Evolutionary conservation across 2,113 vertebrate genomes (phyloP).

Genomic region (Thymallus thymallus): DNA sequence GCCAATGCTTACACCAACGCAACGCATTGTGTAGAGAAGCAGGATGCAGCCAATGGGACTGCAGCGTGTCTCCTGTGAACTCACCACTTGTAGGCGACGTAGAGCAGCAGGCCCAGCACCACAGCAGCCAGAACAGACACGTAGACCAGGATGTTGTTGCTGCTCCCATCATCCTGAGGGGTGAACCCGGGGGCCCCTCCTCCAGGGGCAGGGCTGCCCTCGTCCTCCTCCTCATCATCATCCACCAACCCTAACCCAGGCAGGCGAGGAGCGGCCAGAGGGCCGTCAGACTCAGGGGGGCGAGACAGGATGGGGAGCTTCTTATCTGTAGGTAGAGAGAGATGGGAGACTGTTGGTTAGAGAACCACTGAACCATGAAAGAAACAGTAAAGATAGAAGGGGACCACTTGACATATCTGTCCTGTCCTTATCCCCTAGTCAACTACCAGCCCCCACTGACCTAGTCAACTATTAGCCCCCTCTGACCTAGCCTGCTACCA

Average conservation of each 20-base stretch:
- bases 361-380: no score
- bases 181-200: conserved; percentile 51
- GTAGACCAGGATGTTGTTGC: conserved; percentile 82
- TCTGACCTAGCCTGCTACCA: no score
- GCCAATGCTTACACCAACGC: no score
- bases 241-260: conserved; percentile 14
- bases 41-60: neutral
- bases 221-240: conserved; percentile 11
- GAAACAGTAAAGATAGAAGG: no score
- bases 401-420: no score
- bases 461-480: no score
- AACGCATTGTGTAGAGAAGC: no score
- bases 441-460: no score
- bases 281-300: conserved; percentile 48
- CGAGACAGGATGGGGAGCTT: conserved; percentile 71
- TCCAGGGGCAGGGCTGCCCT: conserved; percentile 33
- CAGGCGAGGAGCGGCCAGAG: conserved; percentile 38
- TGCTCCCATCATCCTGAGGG: conserved; percentile 68
- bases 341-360: neutral
- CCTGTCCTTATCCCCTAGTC: no score
- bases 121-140: conserved; percentile 85
- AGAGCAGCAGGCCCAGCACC: conserved; percentile 84
- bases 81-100: conserved; percentile 92
- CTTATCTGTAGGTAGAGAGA: conserved; percentile 58
- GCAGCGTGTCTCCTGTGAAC: conserved; percentile 23